phyloP scores from a whole-genome alignment of 2,797 vertebrate genomes.

The Epinephelus coioides region DNA sequence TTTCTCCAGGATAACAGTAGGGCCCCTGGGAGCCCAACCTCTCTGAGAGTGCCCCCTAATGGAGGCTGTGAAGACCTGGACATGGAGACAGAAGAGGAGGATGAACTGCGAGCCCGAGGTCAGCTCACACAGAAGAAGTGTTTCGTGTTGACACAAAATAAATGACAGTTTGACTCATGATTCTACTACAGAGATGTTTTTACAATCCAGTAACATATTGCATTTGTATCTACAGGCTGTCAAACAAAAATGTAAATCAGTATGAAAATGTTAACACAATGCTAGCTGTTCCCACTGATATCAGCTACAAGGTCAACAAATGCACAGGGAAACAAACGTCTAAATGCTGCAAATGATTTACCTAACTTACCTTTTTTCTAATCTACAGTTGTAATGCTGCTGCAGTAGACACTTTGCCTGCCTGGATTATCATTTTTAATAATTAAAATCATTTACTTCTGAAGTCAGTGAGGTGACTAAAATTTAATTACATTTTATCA shows the following conservation, averaged over 20 bases:
- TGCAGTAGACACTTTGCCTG: neutral
- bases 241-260: neutral
- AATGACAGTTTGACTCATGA: neutral
- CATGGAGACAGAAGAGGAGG: slow-evolving; percentile 95
- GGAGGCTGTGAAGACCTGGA: slow-evolving; percentile 94
- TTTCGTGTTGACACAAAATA: neutral
- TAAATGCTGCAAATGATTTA: neutral
- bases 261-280: neutral
- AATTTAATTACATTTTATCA: slow-evolving; percentile 21
- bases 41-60: slow-evolving; percentile 90
- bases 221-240: neutral
- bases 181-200: neutral
- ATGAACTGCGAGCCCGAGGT: slow-evolving; percentile 94
- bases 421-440: slow-evolving; percentile 13
- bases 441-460: slow-evolving; percentile 40
- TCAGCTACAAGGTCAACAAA: neutral
- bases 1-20: slow-evolving; percentile 88
- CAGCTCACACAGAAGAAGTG: neutral
- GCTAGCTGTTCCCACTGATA: neutral
- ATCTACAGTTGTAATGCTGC: slow-evolving; percentile 6
- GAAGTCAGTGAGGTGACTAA: slow-evolving; percentile 30
- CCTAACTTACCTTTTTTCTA: neutral
- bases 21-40: slow-evolving; percentile 89
- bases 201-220: neutral
- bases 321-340: neutral